These are phyloP conservation scores for Thalassophryne amazonica DNA, from an alignment of 2,797 vertebrate species.

Conservation along the genomic window DNA sequence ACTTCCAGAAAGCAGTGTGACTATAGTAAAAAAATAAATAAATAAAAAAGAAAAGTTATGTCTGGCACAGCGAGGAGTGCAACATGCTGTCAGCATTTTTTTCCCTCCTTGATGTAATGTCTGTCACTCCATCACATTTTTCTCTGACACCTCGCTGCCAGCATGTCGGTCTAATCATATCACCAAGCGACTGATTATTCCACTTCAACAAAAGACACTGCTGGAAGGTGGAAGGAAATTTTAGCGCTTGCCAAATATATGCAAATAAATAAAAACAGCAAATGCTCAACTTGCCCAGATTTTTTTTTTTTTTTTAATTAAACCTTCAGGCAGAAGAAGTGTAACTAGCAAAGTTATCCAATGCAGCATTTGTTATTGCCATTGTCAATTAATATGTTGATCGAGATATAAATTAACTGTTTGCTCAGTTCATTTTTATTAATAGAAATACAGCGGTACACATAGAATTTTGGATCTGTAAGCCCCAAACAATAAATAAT, in stretches of 20 bases:
- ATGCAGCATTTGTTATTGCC: too few species aligned
- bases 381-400: too few species aligned
- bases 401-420: too few species aligned
- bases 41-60: conserved; percentile 8
- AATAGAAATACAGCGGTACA: too few species aligned
- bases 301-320: too few species aligned
- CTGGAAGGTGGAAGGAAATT: neutral
- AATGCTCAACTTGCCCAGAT: too few species aligned
- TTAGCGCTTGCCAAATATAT: too few species aligned
- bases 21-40: too few species aligned
- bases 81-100: conserved; percentile 10
- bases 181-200: neutral
- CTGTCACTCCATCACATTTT: conserved; percentile 15
- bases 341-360: too few species aligned
- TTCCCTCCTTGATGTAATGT: neutral
- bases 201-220: neutral
- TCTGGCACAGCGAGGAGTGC: conserved; percentile 3
- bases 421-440: too few species aligned
- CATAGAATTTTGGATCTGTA: neutral
- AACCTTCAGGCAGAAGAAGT: too few species aligned
- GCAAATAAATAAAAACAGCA: too few species aligned
- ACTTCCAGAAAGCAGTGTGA: neutral
- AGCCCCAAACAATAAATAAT: neutral
- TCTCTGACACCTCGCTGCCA: neutral
- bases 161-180: neutral